phyloP scores from a whole-genome alignment of 2,888 invertebrate species.

The Folsomia manolachei region DNA sequence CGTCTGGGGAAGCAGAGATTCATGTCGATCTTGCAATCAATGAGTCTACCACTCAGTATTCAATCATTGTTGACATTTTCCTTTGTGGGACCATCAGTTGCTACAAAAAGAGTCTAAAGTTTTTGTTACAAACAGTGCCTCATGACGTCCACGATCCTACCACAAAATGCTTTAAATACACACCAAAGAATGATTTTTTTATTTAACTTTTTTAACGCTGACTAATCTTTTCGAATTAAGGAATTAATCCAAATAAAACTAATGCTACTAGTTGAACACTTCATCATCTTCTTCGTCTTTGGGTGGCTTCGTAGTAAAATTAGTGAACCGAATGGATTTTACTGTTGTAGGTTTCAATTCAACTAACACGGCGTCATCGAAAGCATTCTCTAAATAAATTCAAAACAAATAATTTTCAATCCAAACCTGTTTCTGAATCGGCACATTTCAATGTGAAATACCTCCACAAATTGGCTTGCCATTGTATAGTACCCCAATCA shows the following conservation, averaged over 20 bases:
- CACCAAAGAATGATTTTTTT: constrained; percentile 11
- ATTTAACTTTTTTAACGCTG: not conserved
- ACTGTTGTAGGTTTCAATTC: constrained; percentile 11
- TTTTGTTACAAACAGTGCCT: not conserved
- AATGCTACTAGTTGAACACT: not conserved
- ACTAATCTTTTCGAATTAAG: no score
- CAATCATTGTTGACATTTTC: constrained; percentile 23
- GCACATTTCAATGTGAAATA: constrained; percentile 6
- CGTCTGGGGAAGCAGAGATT: not conserved
- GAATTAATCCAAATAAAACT: not conserved
- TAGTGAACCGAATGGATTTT: constrained; percentile 10
- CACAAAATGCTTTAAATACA: not conserved
- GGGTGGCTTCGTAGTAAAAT: constrained; percentile 15
- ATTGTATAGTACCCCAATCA: constrained; percentile 40
- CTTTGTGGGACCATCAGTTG: constrained; percentile 26
- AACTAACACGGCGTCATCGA: constrained; percentile 17
- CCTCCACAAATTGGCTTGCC: constrained; percentile 38
- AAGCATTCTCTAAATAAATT: constrained; percentile 14
- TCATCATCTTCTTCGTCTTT: constrained; percentile 22
- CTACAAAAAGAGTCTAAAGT: constrained; percentile 18
- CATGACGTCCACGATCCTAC: not conserved
- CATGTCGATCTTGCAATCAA: not conserved
- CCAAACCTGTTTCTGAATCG: not conserved
- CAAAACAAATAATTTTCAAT: constrained; percentile 8
- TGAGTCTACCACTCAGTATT: not conserved